These are phyloP conservation scores for Morus bassanus DNA, from an alignment of 2,797 vertebrate genomes.

Conservation along the genomic window DNA sequence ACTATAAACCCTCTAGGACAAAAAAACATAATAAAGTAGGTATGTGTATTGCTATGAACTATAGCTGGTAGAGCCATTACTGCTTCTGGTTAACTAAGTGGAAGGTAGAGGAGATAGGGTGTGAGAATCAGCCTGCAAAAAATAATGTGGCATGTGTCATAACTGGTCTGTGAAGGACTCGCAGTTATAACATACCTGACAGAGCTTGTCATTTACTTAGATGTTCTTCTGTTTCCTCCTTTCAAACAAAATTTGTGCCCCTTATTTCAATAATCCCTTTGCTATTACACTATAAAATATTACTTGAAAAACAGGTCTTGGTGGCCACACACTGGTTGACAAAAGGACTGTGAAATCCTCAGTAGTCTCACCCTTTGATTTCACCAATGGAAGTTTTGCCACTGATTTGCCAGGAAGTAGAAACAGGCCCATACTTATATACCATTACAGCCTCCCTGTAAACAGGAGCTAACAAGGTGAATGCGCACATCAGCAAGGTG, in stretches of 20 bases:
- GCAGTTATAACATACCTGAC: not conserved
- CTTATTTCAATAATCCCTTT: not conserved
- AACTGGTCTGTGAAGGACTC: not conserved
- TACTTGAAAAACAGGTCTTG: not conserved
- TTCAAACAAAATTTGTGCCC: not conserved
- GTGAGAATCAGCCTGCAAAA: not conserved
- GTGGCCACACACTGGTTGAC: accelerated
- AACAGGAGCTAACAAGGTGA: not conserved
- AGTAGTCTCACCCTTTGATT: not conserved
- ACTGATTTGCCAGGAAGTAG: not conserved
- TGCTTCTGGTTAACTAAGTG: not conserved
- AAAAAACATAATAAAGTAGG: not conserved
- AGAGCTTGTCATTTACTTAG: not conserved
- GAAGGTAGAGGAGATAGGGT: not conserved
- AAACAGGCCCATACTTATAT: not conserved
- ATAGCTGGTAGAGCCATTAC: not conserved
- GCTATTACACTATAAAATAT: not conserved
- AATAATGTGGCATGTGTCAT: not conserved
- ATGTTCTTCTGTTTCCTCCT: not conserved
- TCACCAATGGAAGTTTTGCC: not conserved
- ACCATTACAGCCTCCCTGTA: too few species aligned
- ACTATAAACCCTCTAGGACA: not conserved
- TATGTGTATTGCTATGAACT: not conserved
- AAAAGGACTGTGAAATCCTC: not conserved
- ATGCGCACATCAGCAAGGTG: accelerated